These are phyloP conservation scores for Protophormia terraenovae DNA, from an alignment of 2,888 invertebrate genomes.

Conservation along the genomic window DNA sequence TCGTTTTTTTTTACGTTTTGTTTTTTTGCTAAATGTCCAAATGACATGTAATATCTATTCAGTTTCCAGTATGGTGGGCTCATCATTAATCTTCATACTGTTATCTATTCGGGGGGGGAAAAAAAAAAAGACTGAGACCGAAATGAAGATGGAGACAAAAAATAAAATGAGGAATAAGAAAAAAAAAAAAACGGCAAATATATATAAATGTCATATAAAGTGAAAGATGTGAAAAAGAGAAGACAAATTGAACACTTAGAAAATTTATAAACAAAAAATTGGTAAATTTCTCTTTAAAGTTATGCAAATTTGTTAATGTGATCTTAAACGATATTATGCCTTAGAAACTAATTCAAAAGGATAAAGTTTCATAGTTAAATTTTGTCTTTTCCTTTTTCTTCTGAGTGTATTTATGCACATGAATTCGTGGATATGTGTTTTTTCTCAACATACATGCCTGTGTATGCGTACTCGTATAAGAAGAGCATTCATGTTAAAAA, in stretches of 20 bases:
- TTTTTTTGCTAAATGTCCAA: constrained; percentile 16
- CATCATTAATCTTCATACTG: constrained; percentile 53
- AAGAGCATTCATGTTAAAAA: constrained; percentile 42
- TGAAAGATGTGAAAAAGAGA: background rate
- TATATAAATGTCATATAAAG: constrained; percentile 7
- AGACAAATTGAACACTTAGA: background rate
- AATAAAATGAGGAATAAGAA: background rate
- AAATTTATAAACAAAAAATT: background rate
- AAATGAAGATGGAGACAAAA: constrained; percentile 4
- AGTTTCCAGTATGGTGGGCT: constrained; percentile 38
- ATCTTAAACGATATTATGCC: background rate
- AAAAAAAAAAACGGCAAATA: constrained; percentile 3
- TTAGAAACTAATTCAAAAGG: background rate
- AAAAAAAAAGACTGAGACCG: background rate
- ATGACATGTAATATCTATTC: constrained; percentile 25
- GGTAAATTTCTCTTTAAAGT: too few species aligned
- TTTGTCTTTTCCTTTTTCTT: background rate
- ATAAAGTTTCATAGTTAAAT: too few species aligned
- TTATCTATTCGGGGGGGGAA: constrained; percentile 25
- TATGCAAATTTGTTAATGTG: background rate
- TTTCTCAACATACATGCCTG: background rate
- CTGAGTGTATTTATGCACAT: background rate
- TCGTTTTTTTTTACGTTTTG: background rate
- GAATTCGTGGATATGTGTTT: background rate
- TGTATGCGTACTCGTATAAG: background rate